These are phyloP conservation scores for Drosophila subpulchrella DNA, from an alignment of 1,140 invertebrate genomes.

Conservation along the genomic window DNA sequence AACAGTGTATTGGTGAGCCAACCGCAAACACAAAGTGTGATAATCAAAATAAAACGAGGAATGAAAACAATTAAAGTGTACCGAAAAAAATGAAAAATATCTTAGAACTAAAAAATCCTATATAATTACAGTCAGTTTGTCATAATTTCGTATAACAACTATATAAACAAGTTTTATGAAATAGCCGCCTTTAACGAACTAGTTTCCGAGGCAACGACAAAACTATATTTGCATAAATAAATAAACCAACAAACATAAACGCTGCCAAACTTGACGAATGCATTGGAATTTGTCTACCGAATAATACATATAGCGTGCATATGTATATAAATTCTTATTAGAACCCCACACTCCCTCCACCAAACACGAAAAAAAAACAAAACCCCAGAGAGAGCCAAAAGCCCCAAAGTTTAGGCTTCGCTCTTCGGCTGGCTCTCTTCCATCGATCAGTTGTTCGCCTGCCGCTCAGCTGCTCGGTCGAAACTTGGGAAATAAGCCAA, in stretches of 20 bases:
- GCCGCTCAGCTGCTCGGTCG: constrained; percentile 72
- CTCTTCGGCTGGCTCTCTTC: constrained; percentile 17
- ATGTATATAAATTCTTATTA: constrained; percentile 56
- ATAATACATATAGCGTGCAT: constrained; percentile 24
- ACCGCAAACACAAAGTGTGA: constrained; percentile 40
- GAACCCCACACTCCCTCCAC: constrained; percentile 27
- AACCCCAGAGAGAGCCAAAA: constrained; percentile 18
- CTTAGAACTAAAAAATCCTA: constrained; percentile 7
- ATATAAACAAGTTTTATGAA: constrained; percentile 15
- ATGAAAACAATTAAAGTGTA: constrained; percentile 30
- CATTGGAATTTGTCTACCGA: constrained; percentile 69
- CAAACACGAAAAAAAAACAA: background rate
- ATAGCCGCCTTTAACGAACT: constrained; percentile 62
- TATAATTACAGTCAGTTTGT: constrained; percentile 25
- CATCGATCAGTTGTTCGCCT: constrained; percentile 72
- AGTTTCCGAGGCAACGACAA: constrained; percentile 56
- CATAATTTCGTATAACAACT: constrained; percentile 16
- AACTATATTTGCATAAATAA: constrained; percentile 74
- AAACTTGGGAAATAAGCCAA: constrained; percentile 25
- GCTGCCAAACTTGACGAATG: constrained; percentile 59
- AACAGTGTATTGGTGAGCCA: constrained; percentile 16
- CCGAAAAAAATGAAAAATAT: constrained; percentile 29
- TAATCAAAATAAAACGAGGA: constrained; percentile 71
- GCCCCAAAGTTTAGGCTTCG: constrained; percentile 15
- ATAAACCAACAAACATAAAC: constrained; percentile 70